Evolutionary conservation across 2,797 vertebrate species (phyloP).

Genomic region (Mus spretus): DNA sequence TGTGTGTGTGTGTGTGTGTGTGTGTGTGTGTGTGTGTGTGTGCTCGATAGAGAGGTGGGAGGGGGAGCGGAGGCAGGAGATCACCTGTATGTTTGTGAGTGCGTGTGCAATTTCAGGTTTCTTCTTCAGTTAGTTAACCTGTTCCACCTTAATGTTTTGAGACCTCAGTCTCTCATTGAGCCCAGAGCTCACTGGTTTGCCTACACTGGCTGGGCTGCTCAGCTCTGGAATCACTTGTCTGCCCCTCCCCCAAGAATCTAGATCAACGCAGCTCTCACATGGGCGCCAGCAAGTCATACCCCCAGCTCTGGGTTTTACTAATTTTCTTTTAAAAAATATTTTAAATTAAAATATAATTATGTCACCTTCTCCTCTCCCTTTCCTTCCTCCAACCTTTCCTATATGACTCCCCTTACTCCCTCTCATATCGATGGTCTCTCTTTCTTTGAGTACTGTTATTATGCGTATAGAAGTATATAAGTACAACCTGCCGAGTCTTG

Average conservation of each 20-base stretch:
- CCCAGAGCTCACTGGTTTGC: neutral
- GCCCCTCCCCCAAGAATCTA: too few relatives aligned
- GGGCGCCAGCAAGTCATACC: neutral
- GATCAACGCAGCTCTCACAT: neutral
- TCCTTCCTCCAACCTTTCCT: neutral
- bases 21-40: neutral
- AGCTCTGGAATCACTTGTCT: neutral
- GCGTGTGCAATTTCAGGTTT: neutral
- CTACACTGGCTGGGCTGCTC: neutral
- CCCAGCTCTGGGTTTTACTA: neutral
- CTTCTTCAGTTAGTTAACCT: neutral
- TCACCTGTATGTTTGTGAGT: neutral
- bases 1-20: neutral
- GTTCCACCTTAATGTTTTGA: neutral
- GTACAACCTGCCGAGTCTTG: neutral
- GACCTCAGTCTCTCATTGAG: neutral
- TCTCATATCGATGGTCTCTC: neutral
- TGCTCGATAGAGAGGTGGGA: neutral
- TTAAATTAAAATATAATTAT: neutral
- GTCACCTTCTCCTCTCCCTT: neutral
- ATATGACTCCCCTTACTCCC: neutral
- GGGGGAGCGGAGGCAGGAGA: neutral
- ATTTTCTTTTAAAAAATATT: neutral
- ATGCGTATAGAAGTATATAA: neutral
- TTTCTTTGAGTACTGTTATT: neutral